phyloP scores from a whole-genome alignment of 1,140 invertebrate species.

The Drosophila obscura region DNA sequence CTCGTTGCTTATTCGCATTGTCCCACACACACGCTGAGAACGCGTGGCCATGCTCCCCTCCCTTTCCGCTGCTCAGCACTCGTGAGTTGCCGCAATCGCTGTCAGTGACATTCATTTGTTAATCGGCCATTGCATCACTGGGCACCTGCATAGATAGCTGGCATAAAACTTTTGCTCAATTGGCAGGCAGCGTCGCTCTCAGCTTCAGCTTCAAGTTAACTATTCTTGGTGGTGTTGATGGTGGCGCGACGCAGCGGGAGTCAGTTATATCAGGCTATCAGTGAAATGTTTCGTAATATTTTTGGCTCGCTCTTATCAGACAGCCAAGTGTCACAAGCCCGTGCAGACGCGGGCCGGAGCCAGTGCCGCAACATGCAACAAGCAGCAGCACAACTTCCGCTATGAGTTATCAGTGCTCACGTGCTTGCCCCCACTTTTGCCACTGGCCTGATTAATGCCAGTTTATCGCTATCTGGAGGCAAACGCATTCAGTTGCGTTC shows the following conservation, averaged over 20 bases:
- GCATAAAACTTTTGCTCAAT: constrained; percentile 30
- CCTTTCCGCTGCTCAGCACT: too few relatives aligned
- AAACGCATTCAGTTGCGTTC: constrained; percentile 21
- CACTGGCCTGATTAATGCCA: constrained; percentile 47
- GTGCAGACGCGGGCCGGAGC: neutral
- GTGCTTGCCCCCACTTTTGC: constrained; percentile 39
- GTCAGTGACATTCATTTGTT: constrained; percentile 49
- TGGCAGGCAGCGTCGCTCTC: constrained; percentile 21
- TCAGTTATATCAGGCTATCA: constrained; percentile 23
- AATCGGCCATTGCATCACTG: constrained; percentile 67
- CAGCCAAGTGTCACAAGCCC: constrained; percentile 5
- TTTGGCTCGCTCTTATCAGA: constrained; percentile 36
- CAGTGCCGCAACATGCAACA: constrained; percentile 7
- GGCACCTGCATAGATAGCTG: constrained; percentile 60
- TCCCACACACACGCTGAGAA: too few relatives aligned
- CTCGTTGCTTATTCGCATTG: too few relatives aligned
- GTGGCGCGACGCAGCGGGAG: too few relatives aligned
- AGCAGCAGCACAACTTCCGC: constrained; percentile 55
- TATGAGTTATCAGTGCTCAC: constrained; percentile 61
- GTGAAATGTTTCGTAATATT: constrained; percentile 45
- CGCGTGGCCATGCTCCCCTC: too few relatives aligned
- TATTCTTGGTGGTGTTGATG: constrained; percentile 27
- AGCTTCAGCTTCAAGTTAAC: constrained; percentile 5
- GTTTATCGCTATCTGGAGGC: constrained; percentile 24
- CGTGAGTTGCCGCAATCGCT: neutral